A percentile compares a stretch with the other conserved stretches of the same genome.
phyloP scores from a whole-genome alignment of 2,797 vertebrate genomes.

The Onychomys arenicola region DNA sequence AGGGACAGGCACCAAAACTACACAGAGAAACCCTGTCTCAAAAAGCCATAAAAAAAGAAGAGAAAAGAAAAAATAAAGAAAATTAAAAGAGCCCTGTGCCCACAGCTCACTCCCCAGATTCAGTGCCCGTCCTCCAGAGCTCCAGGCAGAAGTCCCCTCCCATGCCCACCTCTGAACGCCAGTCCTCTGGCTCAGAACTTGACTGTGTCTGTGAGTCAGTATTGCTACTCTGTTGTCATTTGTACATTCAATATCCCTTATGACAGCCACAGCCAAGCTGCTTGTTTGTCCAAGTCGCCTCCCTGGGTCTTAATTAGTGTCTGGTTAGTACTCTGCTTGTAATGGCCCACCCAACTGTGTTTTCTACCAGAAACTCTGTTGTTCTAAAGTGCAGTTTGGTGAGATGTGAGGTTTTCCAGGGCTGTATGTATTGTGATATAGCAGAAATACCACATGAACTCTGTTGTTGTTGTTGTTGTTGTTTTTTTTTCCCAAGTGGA shows the following conservation, averaged over 20 bases:
- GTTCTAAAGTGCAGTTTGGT: slow-evolving; percentile 35
- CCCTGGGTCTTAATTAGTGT: slow-evolving; percentile 1
- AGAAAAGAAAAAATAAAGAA: too few species aligned
- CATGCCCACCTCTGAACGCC: background rate
- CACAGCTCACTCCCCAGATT: background rate
- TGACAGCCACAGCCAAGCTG: background rate
- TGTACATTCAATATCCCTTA: background rate
- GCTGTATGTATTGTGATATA: background rate
- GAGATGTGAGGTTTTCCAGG: slow-evolving; percentile 31
- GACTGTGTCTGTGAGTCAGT: background rate
- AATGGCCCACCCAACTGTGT: background rate
- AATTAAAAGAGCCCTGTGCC: background rate
- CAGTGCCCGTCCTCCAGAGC: rapidly evolving
- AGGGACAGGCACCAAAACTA: too few species aligned
- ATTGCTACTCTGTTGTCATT: background rate
- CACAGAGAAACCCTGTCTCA: too few species aligned
- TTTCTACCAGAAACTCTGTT: slow-evolving; percentile 42
- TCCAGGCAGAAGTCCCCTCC: background rate
- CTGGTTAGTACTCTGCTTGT: slow-evolving; percentile 51
- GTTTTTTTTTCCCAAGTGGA: background rate
- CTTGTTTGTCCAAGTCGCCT: background rate
- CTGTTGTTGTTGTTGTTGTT: background rate
- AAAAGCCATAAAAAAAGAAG: too few species aligned
- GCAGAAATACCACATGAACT: background rate
- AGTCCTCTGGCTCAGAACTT: background rate